A percentile compares a stretch with the other conserved stretches of the same genome.
Evolutionary conservation across 2,888 invertebrate genomes (phyloP).

Genomic region (Capitulum mitella): DNA sequence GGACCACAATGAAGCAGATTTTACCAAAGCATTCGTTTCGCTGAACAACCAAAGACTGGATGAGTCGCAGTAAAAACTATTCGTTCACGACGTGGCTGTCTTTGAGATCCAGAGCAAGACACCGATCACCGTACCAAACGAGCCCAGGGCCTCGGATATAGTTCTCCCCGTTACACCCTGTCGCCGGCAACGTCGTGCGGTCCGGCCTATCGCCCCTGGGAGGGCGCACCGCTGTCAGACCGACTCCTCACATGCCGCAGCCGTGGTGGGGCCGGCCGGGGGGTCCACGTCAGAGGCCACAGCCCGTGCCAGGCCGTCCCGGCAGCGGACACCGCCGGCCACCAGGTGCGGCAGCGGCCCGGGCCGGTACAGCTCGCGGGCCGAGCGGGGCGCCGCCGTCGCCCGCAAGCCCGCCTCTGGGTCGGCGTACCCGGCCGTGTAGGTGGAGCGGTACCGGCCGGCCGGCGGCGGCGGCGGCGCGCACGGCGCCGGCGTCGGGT

Average conservation of each 20-base stretch:
- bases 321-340: not conserved
- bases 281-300: not conserved
- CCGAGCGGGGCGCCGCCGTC: not conserved
- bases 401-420: not conserved
- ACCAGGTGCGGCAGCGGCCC: not conserved
- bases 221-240: too few species aligned
- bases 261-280: not conserved
- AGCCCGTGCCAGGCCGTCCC: not conserved
- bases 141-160: too few species aligned
- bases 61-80: too few species aligned
- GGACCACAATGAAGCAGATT: too few species aligned
- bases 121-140: too few species aligned
- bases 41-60: too few species aligned
- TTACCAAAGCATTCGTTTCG: too few species aligned
- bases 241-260: not conserved
- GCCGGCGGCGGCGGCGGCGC: not conserved
- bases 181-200: too few species aligned
- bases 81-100: too few species aligned
- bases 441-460: slow-evolving; percentile 6
- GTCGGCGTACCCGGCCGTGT: slow-evolving; percentile 10
- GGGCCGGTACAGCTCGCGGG: not conserved
- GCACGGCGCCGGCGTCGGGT: not conserved
- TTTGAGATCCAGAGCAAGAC: too few species aligned
- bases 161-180: too few species aligned
- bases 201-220: too few species aligned